These are phyloP conservation scores for Cinclus cinclus DNA, from an alignment of 2,113 vertebrate genomes.

Conservation along the genomic window DNA sequence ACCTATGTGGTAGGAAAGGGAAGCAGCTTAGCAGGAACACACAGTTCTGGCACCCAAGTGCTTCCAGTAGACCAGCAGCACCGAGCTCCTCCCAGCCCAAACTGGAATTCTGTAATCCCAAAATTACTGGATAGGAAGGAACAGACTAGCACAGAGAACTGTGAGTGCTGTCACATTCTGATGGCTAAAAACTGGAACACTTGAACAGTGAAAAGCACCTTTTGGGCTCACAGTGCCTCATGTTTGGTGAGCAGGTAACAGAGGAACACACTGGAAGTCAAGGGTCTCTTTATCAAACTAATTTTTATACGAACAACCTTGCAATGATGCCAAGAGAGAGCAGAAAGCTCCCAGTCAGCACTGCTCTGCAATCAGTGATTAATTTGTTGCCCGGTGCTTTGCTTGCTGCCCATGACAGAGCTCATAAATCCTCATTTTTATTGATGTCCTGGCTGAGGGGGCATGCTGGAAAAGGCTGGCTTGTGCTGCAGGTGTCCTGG, in stretches of 20 bases:
- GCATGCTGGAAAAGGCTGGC: background rate
- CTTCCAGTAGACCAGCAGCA: background rate
- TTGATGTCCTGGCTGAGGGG: background rate
- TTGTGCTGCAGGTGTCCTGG: background rate
- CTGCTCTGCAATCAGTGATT: conserved; percentile 4
- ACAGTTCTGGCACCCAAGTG: background rate
- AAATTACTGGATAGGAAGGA: background rate
- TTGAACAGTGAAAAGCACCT: background rate
- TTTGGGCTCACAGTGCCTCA: background rate
- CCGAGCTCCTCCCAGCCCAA: background rate
- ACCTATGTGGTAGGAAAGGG: background rate
- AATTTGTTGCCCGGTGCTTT: conserved; percentile 12
- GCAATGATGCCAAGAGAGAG: background rate
- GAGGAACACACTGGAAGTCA: background rate
- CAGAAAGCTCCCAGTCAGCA: conserved; percentile 49
- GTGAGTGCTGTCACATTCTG: background rate
- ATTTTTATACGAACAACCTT: conserved; percentile 20
- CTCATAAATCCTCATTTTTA: conserved; percentile 56
- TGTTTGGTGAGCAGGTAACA: background rate
- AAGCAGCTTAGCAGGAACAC: background rate
- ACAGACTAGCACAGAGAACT: background rate
- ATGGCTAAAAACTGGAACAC: background rate
- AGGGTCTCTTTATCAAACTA: conserved; percentile 21
- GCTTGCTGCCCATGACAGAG: conserved; percentile 43
- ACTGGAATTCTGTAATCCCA: background rate